Percentiles rank a stretch among this genome's conserved stretches.
Evolutionary conservation across 2,797 vertebrate species (phyloP).

Genomic region (Tolypeutes matacus): DNA sequence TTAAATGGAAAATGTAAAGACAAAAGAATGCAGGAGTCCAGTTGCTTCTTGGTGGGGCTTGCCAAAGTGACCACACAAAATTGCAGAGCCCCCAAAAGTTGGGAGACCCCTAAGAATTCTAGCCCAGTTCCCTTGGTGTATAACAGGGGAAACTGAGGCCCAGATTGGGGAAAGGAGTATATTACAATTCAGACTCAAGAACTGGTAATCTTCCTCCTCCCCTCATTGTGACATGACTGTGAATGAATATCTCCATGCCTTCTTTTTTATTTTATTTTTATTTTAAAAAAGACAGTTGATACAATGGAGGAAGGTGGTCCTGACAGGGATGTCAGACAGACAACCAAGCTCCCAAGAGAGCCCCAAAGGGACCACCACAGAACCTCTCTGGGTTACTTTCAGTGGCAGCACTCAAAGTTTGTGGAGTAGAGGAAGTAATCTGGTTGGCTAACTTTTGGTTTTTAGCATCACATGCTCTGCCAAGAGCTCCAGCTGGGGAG

Average conservation of each 20-base stretch:
- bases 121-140: neutral
- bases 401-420: no score
- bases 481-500: no score
- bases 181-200: neutral
- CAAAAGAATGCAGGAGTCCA: neutral
- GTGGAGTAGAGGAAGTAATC: no score
- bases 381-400: no score
- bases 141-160: neutral
- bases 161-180: neutral
- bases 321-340: no score
- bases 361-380: no score
- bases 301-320: no score
- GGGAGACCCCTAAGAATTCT: neutral
- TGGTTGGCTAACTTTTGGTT: no score
- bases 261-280: no score
- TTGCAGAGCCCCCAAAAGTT: neutral
- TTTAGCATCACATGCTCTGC: no score
- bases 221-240: neutral
- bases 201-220: neutral
- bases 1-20: constrained; percentile 59
- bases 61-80: neutral
- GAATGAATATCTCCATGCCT: neutral
- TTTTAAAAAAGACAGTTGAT: no score
- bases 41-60: neutral
- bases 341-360: no score